Percentiles rank a stretch among this genome's conserved stretches.
Evolutionary conservation across 2,797 vertebrate genomes (phyloP).

Genomic region (Streptopelia turtur): DNA sequence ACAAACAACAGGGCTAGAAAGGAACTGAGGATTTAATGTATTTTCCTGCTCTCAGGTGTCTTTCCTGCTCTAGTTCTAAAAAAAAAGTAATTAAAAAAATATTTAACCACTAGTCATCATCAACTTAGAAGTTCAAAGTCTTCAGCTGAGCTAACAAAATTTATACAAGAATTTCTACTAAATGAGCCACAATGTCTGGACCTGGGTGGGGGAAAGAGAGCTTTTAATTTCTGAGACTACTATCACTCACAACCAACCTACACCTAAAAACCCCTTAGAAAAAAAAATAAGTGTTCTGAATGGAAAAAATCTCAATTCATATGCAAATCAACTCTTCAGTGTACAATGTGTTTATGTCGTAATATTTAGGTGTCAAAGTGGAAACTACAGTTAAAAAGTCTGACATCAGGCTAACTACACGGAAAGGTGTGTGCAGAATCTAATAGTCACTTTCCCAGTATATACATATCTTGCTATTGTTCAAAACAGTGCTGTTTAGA

Average conservation of each 20-base stretch:
- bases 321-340: background rate
- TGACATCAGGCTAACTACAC: background rate
- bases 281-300: background rate
- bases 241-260: background rate
- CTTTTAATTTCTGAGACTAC: background rate
- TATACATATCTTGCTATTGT: background rate
- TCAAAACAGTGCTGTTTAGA: background rate
- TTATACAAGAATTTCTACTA: background rate
- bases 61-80: background rate
- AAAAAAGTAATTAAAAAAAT: background rate
- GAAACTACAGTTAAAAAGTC: background rate
- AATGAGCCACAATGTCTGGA: background rate
- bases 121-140: background rate
- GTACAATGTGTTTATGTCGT: fast-evolving
- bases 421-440: background rate
- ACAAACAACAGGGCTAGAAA: background rate
- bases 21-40: background rate
- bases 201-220: fast-evolving
- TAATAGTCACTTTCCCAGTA: background rate
- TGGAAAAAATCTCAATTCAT: background rate
- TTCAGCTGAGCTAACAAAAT: background rate
- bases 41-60: background rate
- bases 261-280: background rate
- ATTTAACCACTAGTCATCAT: background rate
- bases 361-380: background rate